A percentile compares a stretch with the other conserved stretches of the same genome.
Conservation (phyloP, 2,113 vertebrate genomes). For the Gorilla gorilla region DNA sequence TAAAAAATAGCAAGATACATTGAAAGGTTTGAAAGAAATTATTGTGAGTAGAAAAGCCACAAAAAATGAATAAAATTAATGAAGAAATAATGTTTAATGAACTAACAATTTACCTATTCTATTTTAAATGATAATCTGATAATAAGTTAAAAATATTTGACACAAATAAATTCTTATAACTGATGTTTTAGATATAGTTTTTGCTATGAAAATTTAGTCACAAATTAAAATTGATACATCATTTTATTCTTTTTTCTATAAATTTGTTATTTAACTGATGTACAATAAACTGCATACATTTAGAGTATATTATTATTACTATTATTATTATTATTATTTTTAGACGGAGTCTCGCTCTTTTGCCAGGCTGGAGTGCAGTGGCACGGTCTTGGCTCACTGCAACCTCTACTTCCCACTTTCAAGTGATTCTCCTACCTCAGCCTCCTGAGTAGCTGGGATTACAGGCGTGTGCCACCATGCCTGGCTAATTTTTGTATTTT, state of each 20-base stretch:
- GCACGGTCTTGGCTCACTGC: too few species aligned
- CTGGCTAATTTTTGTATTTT: too few species aligned
- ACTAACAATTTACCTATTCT: not conserved
- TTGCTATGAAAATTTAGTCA: not conserved
- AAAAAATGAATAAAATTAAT: not conserved
- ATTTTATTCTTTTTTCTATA: not conserved
- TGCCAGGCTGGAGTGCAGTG: too few species aligned
- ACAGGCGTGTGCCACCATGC: too few species aligned
- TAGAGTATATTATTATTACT: not conserved
- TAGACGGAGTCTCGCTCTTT: too few species aligned
- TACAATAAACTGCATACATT: not conserved
- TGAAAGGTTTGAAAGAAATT: not conserved
- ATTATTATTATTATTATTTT: too few species aligned
- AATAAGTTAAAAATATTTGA: not conserved
- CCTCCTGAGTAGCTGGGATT: too few species aligned
- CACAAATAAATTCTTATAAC: not conserved
- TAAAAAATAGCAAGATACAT: not conserved
- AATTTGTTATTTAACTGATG: not conserved
- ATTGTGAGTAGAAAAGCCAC: not conserved
- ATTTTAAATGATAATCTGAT: not conserved
- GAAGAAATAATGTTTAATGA: not conserved
- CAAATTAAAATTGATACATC: not conserved
- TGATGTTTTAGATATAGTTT: not conserved
- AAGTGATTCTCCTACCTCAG: too few species aligned
- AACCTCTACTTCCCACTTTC: too few species aligned